Percentiles rank a stretch among this genome's conserved stretches.
Conservation (phyloP, 64 coral and sea anemone species). For the Stylophora pistillata region DNA sequence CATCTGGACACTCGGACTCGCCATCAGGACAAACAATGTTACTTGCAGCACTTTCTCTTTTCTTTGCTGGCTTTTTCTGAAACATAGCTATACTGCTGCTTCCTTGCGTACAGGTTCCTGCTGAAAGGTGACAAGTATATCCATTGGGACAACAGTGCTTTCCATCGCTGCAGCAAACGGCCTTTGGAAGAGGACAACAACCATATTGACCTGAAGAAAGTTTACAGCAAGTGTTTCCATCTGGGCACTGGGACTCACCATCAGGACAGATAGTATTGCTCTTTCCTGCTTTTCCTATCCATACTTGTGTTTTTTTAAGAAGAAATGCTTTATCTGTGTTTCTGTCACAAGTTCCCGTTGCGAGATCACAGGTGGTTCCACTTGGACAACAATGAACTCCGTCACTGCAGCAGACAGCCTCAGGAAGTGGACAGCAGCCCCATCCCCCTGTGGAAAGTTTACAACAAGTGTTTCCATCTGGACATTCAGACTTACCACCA, state of each 20-base stretch:
- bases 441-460: background rate
- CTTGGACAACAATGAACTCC: slow-evolving; percentile 40
- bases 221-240: slow-evolving; percentile 66
- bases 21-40: no score
- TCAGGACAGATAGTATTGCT: slow-evolving; percentile 39
- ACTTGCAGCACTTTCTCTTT: no score
- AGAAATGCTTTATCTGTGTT: no score
- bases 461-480: slow-evolving; percentile 62
- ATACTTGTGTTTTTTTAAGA: no score
- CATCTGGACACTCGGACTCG: no score
- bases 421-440: slow-evolving; percentile 1
- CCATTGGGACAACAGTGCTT: no score
- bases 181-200: slow-evolving; percentile 70
- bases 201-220: slow-evolving; percentile 48
- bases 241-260: slow-evolving; percentile 34
- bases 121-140: no score
- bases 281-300: no score
- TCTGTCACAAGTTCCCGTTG: slow-evolving; percentile 18
- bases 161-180: slow-evolving; percentile 57
- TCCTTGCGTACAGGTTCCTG: no score
- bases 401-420: slow-evolving; percentile 34
- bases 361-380: slow-evolving; percentile 30
- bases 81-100: no score
- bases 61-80: no score
- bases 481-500: slow-evolving; percentile 24